Percentiles rank a stretch among this genome's conserved stretches.
Evolutionary conservation across 2,888 invertebrate genomes (phyloP).

Genomic region (Podotricha telesiphe): DNA sequence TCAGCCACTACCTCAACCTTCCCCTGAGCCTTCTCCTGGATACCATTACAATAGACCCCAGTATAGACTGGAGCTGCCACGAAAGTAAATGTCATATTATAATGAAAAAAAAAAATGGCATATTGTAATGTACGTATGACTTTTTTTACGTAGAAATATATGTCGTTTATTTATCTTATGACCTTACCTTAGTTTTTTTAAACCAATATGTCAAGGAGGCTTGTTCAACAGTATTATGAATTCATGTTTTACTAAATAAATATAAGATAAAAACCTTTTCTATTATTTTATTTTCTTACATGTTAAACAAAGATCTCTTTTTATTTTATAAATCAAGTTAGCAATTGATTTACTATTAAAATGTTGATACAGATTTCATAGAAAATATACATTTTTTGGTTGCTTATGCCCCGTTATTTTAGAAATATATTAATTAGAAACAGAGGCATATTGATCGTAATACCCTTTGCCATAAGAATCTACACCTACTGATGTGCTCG

Average conservation of each 20-base stretch:
- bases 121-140: slow-evolving; percentile 5
- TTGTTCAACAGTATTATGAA: slow-evolving; percentile 39
- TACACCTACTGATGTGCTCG: slow-evolving; percentile 58
- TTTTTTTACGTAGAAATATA: neutral
- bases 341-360: neutral
- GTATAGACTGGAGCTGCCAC: slow-evolving; percentile 70
- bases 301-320: neutral
- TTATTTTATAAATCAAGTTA: neutral
- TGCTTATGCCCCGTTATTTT: neutral
- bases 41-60: slow-evolving; percentile 75
- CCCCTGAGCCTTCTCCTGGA: slow-evolving; percentile 56
- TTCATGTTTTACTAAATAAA: slow-evolving; percentile 19
- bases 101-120: too few species aligned
- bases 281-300: neutral
- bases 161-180: neutral
- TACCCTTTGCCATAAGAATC: slow-evolving; percentile 60
- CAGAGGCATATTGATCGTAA: slow-evolving; percentile 61
- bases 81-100: slow-evolving; percentile 68
- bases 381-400: too few species aligned
- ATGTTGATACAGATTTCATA: neutral
- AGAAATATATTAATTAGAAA: slow-evolving; percentile 39
- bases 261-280: neutral
- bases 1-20: slow-evolving; percentile 47
- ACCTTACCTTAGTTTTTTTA: neutral
- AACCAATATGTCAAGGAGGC: slow-evolving; percentile 36